These are phyloP conservation scores for Hipposideros armiger DNA, from an alignment of 2,113 vertebrate species.

Conservation along the genomic window DNA sequence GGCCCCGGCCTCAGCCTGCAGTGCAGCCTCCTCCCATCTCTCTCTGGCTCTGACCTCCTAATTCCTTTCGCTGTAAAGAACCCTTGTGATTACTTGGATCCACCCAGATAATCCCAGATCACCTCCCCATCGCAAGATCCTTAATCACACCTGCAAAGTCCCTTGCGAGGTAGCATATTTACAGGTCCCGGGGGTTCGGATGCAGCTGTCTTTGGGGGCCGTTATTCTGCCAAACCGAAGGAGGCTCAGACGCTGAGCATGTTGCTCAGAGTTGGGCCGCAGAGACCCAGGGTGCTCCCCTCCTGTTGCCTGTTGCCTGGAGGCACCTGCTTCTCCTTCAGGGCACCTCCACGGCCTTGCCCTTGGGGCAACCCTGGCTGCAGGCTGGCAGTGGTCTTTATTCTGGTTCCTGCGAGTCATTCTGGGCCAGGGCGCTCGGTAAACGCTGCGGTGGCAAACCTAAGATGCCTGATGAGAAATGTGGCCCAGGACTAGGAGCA, in stretches of 20 bases:
- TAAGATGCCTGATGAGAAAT: not conserved
- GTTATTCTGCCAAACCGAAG: not conserved
- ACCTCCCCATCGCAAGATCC: not conserved
- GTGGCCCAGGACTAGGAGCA: not conserved
- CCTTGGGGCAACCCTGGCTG: not conserved
- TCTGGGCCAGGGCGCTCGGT: not conserved
- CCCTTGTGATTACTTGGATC: not conserved
- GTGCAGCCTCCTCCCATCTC: fast-evolving
- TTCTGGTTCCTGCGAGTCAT: not conserved
- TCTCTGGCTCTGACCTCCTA: not conserved
- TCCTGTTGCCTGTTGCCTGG: too few species aligned
- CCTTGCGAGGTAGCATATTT: not conserved
- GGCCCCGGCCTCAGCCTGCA: too few species aligned
- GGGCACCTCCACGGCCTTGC: not conserved
- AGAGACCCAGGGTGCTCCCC: fast-evolving
- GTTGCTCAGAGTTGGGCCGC: fast-evolving
- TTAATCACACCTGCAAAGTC: not conserved
- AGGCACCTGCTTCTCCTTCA: not conserved
- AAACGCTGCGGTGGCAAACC: not conserved
- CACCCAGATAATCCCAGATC: not conserved
- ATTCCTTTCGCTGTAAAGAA: not conserved
- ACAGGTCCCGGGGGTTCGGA: not conserved
- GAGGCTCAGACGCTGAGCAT: fast-evolving
- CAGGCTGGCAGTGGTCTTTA: not conserved
- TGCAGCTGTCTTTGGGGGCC: not conserved